Evolutionary conservation across 2,888 invertebrate genomes (phyloP), one percentile per base, ranked within the genome.

Genomic region (Drosophila mimica): DNA sequence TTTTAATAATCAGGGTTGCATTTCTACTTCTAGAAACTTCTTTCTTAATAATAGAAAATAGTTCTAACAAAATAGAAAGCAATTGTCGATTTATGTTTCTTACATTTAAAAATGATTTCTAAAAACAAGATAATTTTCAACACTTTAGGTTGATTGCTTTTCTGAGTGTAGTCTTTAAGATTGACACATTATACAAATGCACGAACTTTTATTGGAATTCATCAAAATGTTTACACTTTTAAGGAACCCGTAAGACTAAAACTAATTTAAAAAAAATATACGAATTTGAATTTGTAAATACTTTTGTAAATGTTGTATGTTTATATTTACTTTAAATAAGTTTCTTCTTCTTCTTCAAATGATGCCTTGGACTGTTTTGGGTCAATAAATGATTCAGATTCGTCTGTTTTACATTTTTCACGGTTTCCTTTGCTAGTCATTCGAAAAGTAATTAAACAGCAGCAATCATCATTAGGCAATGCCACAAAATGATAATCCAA

Each of bases 401-500:
- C 38, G 28, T 36, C 20, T 46, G 28, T 20, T 17, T 70, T 43
- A 17, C 33, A 51, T 52, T 52, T 36, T 40, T 4, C 25, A n/a
- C 28, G 1, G 11, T 49, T 66, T 33, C n/a, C 38, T n/a, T 51
- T 53, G 72, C 70, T 57, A 76, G 76, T 72, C 67, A 73, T 70
- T 79, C 38, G 34, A 62, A 69, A 64, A 67, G 60, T 83, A 82
- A 88, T 83, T 84, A 89, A 89, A 72, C 49, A 75, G 43, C 61
- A 64, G 80, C 81, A 76, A 69, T 83, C 71, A 88, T 88, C 81
- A 84, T 88, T 88, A 82, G 86, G 86, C 90, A 88, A 73, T 83
- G 83, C 80, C 82, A 89, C 68, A 82, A 82, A 83, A 71, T 72
- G 79, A 75, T 76, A 85, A 73, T 86, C 65, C 70, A 74, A 90